Base-by-base conservation (phyloP, 2,113 vertebrate genomes). In the Dromaius novaehollandiae region DNA sequence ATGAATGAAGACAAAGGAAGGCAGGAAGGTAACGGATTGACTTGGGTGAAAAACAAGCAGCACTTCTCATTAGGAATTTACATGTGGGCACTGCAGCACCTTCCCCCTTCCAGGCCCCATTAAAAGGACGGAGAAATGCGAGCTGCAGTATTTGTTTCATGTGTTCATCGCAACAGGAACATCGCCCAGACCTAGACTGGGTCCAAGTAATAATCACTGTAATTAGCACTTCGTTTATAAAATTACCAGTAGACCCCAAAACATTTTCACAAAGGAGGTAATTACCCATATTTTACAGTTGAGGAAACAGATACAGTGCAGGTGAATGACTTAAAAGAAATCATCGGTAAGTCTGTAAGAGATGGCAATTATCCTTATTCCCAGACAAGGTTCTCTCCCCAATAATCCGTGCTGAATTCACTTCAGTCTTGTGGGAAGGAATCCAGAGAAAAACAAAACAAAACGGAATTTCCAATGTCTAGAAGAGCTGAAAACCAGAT, bases 161-260 rank as follows among this genome's bases (percentile, higher is more conserved):
- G 5, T 0, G 1, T 75, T 94, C 91, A 85, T 56, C 91, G 32
- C 73, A 96, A 95, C 90, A 90, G 90, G 79, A 94, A 86, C 68
- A 77, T 94, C 93, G 91, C 82, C 96, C 95, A 81, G 71, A 97
- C 95, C 95, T 51, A 92, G 80, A 71, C 92, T 84, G 83, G 93
- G 96, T 95, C 96, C 93, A 88, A 92, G 90, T 87, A 83, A 96
- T 96, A 96, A 96, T 95, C 93, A 94, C 86, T 96, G 88, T 96
- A 96, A 95, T 96, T 96, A 97, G 96, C 61, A 36, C 88, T 94
- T 90, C 77, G 55, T 83, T 96, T 90, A 87, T 92, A 92, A 92
- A 96, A 97, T 96, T 96, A 97, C 96, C 92, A 93, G 93, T 88
- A 96, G 94, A 95, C 94, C 96, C 96, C 95, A 60, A 96, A 96